Percentiles rank a stretch among this genome's conserved stretches.
These are phyloP conservation scores for Catharus minimus DNA, from an alignment of 2,113 vertebrate genomes.

Conservation along the genomic window DNA sequence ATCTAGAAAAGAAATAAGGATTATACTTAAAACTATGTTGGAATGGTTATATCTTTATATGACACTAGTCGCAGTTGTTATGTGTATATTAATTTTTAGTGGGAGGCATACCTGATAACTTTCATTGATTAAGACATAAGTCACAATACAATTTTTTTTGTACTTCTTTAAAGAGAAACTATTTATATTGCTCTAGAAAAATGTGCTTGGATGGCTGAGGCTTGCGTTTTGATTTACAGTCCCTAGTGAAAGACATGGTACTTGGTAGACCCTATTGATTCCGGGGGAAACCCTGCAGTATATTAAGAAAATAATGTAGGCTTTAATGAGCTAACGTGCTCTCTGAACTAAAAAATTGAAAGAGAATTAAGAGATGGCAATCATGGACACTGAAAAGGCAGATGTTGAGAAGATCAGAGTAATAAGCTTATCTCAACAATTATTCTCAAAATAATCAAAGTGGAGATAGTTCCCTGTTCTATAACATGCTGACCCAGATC, in stretches of 20 bases:
- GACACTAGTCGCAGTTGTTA: neutral
- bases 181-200: neutral
- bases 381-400: neutral
- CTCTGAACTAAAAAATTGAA: slow-evolving; percentile 67
- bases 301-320: slow-evolving; percentile 55
- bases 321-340: slow-evolving; percentile 55
- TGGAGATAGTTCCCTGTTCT: slow-evolving; percentile 26
- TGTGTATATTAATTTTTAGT: neutral
- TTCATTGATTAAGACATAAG: neutral
- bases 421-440: slow-evolving; percentile 56
- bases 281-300: slow-evolving; percentile 32
- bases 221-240: neutral
- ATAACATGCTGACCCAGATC: slow-evolving; percentile 40
- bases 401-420: slow-evolving; percentile 45
- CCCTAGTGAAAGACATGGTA: slow-evolving; percentile 37
- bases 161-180: neutral
- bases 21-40: neutral
- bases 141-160: neutral
- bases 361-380: slow-evolving; percentile 55
- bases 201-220: neutral
- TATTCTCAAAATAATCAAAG: slow-evolving; percentile 45
- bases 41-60: neutral
- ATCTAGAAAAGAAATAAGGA: neutral
- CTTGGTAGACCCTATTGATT: slow-evolving; percentile 39
- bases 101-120: neutral